Percentiles rank a stretch among this genome's conserved stretches.
These are phyloP conservation scores for Pedionomus torquatus DNA, from an alignment of 2,113 vertebrate genomes.

Conservation along the genomic window DNA sequence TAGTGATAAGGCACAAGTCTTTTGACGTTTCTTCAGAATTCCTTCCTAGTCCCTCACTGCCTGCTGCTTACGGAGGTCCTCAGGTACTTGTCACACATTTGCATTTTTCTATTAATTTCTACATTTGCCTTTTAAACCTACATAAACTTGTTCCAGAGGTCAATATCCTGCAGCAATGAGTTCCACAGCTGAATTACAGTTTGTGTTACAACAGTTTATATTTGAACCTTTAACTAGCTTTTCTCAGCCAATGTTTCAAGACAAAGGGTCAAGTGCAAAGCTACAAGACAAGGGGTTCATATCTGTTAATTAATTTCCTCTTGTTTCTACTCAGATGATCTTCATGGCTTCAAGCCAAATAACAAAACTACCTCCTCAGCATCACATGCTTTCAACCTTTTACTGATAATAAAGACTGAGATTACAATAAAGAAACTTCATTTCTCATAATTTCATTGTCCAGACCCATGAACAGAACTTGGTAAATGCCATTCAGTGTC, in stretches of 20 bases:
- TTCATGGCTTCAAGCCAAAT: neutral
- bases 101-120: neutral
- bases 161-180: neutral
- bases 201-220: neutral
- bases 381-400: neutral
- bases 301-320: neutral
- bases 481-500: neutral
- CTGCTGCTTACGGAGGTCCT: neutral
- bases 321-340: neutral
- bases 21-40: neutral
- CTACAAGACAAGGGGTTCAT: neutral
- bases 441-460: neutral
- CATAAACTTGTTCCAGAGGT: neutral
- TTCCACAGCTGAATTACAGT: neutral
- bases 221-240: neutral
- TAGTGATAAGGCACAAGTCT: neutral
- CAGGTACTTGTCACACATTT: neutral
- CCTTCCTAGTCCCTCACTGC: neutral
- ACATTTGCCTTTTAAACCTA: neutral
- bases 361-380: neutral
- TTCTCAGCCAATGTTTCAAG: neutral
- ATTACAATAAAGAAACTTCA: neutral
- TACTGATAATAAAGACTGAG: neutral
- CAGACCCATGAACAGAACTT: neutral
- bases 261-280: neutral